Conservation (phyloP, 2,888 invertebrate species). For the Microdon myrmicae region DNA sequence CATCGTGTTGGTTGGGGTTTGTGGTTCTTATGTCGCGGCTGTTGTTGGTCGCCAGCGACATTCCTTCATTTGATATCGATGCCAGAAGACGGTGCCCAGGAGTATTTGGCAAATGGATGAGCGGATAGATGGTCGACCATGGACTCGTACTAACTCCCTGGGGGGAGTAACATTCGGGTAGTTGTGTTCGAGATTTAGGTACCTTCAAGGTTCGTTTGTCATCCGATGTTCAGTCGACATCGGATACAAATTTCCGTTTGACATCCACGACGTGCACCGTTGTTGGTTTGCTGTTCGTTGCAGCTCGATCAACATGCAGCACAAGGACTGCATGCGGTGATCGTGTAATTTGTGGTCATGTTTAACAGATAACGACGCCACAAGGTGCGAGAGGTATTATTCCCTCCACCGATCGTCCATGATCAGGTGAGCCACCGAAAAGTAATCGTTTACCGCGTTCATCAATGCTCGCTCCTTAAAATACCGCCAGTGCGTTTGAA, state of each 20-base stretch:
- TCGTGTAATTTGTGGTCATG: conserved; percentile 47
- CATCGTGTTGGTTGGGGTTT: conserved; percentile 3
- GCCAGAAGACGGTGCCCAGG: conserved; percentile 23
- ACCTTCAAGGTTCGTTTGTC: conserved; percentile 44
- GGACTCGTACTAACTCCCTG: conserved; percentile 18
- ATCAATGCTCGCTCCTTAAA: conserved; percentile 42
- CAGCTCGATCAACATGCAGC: conserved; percentile 35
- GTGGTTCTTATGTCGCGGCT: too few species aligned
- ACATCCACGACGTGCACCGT: conserved; percentile 23
- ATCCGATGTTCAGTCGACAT: conserved; percentile 47
- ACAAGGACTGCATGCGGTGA: conserved; percentile 40
- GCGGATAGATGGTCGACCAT: conserved; percentile 2
- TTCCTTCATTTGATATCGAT: conserved; percentile 43
- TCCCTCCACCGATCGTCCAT: conserved; percentile 39
- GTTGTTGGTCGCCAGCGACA: conserved; percentile 19
- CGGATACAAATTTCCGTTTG: conserved; percentile 47
- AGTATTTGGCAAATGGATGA: conserved; percentile 14
- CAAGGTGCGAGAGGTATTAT: conserved; percentile 44
- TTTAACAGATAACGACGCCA: conserved; percentile 50
- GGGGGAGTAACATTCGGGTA: conserved; percentile 25
- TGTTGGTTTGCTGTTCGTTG: too few species aligned
- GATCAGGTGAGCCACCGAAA: too few species aligned
- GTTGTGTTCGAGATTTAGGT: conserved; percentile 42
- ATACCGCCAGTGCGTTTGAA: too few species aligned
- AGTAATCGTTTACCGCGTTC: conserved; percentile 44